These are phyloP conservation scores for Colistium nudipinnis DNA, from an alignment of 2,113 vertebrate species.

Conservation along the genomic window DNA sequence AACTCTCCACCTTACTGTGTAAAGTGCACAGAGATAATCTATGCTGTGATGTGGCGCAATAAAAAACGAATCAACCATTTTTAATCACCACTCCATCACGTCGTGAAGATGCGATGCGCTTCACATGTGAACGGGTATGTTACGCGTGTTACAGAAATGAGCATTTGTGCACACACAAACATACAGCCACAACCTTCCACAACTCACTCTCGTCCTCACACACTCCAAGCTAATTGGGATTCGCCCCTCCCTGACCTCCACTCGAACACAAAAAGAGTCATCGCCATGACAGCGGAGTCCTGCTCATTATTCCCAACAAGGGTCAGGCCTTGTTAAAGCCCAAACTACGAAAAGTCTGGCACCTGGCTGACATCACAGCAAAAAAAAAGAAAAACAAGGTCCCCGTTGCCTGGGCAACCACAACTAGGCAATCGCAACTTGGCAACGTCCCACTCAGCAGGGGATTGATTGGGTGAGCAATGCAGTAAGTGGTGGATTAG, in stretches of 20 bases:
- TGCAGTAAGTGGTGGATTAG: slow-evolving; percentile 68
- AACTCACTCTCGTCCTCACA: slow-evolving; percentile 26
- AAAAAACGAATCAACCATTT: not conserved
- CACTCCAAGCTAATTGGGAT: slow-evolving; percentile 62
- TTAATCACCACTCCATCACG: not conserved
- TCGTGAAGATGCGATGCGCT: not conserved
- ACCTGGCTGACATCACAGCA: slow-evolving; percentile 73
- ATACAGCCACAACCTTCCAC: not conserved
- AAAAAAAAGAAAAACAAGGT: slow-evolving; percentile 28
- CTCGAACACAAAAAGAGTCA: slow-evolving; percentile 49
- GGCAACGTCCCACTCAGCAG: slow-evolving; percentile 53
- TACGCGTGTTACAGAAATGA: slow-evolving; percentile 1
- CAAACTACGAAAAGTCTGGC: slow-evolving; percentile 42
- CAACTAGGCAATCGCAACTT: slow-evolving; percentile 65
- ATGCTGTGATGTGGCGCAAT: not conserved
- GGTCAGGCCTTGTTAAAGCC: slow-evolving; percentile 54
- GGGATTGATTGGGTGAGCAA: slow-evolving; percentile 74
- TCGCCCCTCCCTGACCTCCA: slow-evolving; percentile 54
- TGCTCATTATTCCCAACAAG: slow-evolving; percentile 65
- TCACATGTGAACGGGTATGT: not conserved
- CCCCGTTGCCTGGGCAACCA: slow-evolving; percentile 63
- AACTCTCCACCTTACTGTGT: too few species aligned
- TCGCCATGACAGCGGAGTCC: slow-evolving; percentile 50
- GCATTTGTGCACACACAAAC: not conserved
- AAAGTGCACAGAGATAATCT: not conserved